Percentiles rank a stretch among this genome's conserved stretches.
phyloP scores from a whole-genome alignment of 2,113 vertebrate genomes.

The Melospiza georgiana region DNA sequence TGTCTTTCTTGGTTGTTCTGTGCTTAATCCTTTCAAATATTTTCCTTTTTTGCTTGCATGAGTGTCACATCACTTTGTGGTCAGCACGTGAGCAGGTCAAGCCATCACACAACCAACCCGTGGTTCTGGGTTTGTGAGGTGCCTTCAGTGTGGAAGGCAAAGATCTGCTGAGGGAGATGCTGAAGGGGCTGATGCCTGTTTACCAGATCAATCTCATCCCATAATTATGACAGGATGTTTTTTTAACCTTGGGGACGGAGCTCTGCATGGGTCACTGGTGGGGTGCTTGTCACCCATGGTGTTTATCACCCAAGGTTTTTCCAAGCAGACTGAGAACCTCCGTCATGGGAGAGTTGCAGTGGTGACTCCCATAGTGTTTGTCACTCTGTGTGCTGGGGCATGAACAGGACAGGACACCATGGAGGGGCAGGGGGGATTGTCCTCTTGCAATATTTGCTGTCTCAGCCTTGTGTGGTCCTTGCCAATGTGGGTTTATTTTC shows the following conservation, averaged over 20 bases:
- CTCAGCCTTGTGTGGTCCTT: conserved; percentile 34
- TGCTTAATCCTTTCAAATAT: not conserved
- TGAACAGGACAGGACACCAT: not conserved
- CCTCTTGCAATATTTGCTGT: not conserved
- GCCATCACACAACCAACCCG: not conserved
- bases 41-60: not conserved
- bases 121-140: not conserved
- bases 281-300: not conserved
- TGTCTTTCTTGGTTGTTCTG: not conserved
- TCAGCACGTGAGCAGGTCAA: not conserved
- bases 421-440: not conserved
- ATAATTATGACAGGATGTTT: not conserved
- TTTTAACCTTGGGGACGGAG: not conserved
- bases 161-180: not conserved
- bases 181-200: not conserved
- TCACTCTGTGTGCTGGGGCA: not conserved
- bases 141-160: not conserved
- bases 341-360: not conserved
- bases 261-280: conserved; percentile 5
- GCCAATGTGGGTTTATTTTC: not conserved
- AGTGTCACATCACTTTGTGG: not conserved
- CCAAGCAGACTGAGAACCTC: not conserved
- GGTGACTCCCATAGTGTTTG: not conserved
- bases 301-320: conserved; percentile 1
- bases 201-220: not conserved